These are phyloP conservation scores for Danio jaintianensis DNA, from an alignment of 2,797 vertebrate genomes.

Conservation along the genomic window DNA sequence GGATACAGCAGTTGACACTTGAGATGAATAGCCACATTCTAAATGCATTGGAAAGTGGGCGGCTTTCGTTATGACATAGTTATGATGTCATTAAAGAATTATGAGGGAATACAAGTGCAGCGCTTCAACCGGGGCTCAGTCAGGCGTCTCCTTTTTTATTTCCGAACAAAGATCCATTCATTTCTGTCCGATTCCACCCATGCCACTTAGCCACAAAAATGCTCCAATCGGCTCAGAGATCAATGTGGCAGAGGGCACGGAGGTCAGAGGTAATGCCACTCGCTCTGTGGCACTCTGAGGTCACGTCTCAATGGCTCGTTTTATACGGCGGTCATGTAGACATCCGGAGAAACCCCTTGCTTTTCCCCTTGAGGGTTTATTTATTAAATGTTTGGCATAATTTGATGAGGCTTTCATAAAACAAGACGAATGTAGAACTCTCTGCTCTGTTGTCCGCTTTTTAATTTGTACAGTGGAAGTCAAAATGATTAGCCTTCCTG, in stretches of 20 bases:
- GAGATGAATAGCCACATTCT: conserved; percentile 39
- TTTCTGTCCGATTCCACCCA: conserved; percentile 8
- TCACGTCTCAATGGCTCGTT: conserved; percentile 48
- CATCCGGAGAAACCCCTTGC: background rate
- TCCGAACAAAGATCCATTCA: conserved; percentile 51
- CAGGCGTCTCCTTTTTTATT: conserved; percentile 42
- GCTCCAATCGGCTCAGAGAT: conserved; percentile 44
- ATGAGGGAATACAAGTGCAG: conserved; percentile 30
- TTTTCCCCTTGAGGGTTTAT: conserved; percentile 13
- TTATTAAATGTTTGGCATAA: conserved; percentile 24
- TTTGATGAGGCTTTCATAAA: conserved; percentile 10
- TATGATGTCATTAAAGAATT: conserved; percentile 56
- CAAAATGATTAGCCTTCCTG: no score
- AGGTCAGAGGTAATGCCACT: conserved; percentile 44
- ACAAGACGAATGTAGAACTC: background rate
- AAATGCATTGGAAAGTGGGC: conserved; percentile 14
- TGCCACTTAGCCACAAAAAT: conserved; percentile 19
- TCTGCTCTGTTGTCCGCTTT: background rate
- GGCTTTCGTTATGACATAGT: conserved; percentile 26
- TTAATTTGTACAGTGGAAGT: no score
- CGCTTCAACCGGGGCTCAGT: conserved; percentile 25
- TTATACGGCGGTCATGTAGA: conserved; percentile 15
- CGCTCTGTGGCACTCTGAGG: conserved; percentile 35
- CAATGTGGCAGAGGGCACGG: conserved; percentile 34
- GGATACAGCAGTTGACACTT: conserved; percentile 27